These are phyloP conservation scores for Neopelma chrysocephalum DNA, from an alignment of 2,797 vertebrate genomes.

Conservation along the genomic window DNA sequence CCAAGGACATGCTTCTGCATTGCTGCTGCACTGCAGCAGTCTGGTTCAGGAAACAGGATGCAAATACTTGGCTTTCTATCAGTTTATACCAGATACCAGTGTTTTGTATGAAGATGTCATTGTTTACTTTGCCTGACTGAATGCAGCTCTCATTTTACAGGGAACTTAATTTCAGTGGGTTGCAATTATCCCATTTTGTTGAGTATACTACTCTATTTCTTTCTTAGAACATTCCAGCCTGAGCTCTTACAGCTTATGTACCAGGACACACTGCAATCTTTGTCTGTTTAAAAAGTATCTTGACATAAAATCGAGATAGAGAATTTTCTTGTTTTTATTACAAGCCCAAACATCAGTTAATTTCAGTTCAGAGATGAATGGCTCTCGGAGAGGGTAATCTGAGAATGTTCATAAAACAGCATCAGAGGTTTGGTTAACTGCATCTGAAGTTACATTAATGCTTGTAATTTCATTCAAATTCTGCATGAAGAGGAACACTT, in stretches of 20 bases:
- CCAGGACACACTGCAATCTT: background rate
- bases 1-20: background rate
- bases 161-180: background rate
- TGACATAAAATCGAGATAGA: background rate
- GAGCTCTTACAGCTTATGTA: background rate
- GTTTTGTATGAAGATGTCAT: background rate
- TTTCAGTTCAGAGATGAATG: background rate
- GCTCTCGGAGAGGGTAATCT: background rate
- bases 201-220: background rate
- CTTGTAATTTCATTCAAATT: background rate
- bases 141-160: background rate
- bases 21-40: background rate
- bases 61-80: background rate
- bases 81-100: rapidly evolving
- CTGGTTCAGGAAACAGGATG: background rate
- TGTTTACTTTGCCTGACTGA: background rate
- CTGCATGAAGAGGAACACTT: background rate
- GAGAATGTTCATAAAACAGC: background rate
- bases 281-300: background rate
- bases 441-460: background rate
- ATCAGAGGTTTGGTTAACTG: background rate
- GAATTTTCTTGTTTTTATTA: background rate
- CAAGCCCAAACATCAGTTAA: background rate
- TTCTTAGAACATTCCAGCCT: background rate
- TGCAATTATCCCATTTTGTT: background rate